Base-by-base conservation (phyloP, 2,797 vertebrate species). In the Cephalopachus bancanus region DNA sequence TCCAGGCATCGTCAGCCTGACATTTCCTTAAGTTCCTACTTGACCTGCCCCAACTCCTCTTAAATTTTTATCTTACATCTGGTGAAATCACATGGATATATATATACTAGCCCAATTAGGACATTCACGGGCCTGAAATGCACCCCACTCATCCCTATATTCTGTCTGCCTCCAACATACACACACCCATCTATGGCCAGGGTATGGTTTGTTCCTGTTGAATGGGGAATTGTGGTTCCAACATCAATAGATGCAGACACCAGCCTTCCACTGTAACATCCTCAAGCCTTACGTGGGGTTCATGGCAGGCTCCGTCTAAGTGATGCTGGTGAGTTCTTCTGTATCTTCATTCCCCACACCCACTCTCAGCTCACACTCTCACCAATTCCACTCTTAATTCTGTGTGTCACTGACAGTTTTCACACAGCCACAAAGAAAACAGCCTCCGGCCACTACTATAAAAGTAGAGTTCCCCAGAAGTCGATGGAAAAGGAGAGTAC, bases 181-280 rank as follows among this genome's bases (percentile, higher is more conserved):
- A 53, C 11, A 30, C 2, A 4, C 4, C 28, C 30, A 16, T 75
- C 30, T 80, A 6, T 59, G 49, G 95, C 74, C 91, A 99, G 99
- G 99, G 5, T 97, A 98, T 0, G 99, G 99, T 17, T 98, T 99
- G 67, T 96, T 99, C 67, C 97, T 99, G 62, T 97, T 98, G 92
- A 49, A 96, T 22, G 99, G 30, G 96, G 98, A 85, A 99, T 44
- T 97, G 49, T 99, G 99, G 99, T 99, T 99, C 96, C 98, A 98
- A 10, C 98, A 99, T 97, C 97, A 98, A 92, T 93, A 98, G 55
- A 98, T 99, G 22, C 93, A 99, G 87, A 99, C 99, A 1, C 98
- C 99, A 8, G 99, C 98, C 51, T 99, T 99, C 94, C 99, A 99
- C 97, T 99, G 98, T 85, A 98, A 99, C 83, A 97, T 99, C 76